Percentiles rank a stretch among this genome's conserved stretches.
These are phyloP conservation scores for Cydia amplana DNA, from an alignment of 1,140 invertebrate genomes.

Conservation along the genomic window DNA sequence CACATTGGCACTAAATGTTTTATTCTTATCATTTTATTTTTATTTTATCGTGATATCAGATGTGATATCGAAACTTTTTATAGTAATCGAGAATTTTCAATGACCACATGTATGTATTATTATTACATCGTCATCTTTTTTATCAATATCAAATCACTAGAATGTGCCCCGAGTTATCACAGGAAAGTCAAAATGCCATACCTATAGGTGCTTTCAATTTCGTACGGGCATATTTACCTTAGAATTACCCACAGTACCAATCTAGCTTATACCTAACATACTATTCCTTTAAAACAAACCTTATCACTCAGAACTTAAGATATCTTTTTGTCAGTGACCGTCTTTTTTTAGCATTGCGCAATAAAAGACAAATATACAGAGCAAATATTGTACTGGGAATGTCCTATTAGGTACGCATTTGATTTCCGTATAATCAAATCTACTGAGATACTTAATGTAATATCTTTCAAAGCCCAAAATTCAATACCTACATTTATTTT, in stretches of 20 bases:
- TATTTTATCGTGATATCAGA: no score
- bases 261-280: background rate
- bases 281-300: background rate
- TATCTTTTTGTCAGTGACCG: background rate
- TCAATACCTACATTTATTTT: background rate
- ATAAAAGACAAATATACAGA: background rate
- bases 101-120: no score
- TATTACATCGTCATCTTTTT: no score
- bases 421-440: background rate
- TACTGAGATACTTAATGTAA: background rate
- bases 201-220: background rate
- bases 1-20: no score
- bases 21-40: no score
- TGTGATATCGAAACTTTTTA: no score
- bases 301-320: background rate
- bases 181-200: no score
- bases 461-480: background rate
- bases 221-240: background rate
- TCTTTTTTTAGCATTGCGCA: background rate
- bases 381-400: background rate
- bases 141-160: no score
- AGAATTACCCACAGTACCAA: background rate
- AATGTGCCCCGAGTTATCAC: no score
- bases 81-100: no score
- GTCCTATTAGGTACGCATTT: constrained; percentile 1